A percentile compares a stretch with the other conserved stretches of the same genome.
phyloP scores from a whole-genome alignment of 2,888 invertebrate species.

The Lepetodrilus schrolli region DNA sequence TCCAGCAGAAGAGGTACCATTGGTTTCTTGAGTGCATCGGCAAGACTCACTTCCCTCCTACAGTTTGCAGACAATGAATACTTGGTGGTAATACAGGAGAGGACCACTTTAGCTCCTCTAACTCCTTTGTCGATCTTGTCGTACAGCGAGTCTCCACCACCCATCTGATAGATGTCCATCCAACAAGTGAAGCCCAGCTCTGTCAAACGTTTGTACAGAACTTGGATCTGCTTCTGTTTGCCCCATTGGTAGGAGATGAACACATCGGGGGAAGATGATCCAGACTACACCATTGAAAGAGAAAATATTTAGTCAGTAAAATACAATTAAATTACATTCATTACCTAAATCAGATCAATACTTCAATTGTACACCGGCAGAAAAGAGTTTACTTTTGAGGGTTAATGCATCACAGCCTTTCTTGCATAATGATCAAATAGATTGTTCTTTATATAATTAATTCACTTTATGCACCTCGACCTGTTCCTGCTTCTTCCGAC shows the following conservation, averaged over 20 bases:
- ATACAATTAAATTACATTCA: too few species aligned
- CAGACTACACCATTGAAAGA: too few species aligned
- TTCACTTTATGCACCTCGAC: not conserved
- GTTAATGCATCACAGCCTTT: too few species aligned
- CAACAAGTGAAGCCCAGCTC: conserved; percentile 62
- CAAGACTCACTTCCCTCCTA: conserved; percentile 63
- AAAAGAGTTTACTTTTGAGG: not conserved
- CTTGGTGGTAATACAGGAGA: conserved; percentile 72
- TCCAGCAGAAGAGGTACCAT: conserved; percentile 66
- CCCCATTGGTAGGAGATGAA: conserved; percentile 73
- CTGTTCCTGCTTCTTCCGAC: conserved; percentile 2
- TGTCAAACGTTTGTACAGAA: conserved; percentile 59
- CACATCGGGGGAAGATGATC: conserved; percentile 42
- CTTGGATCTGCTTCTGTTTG: conserved; percentile 61
- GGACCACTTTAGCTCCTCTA: conserved; percentile 56
- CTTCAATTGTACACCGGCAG: not conserved
- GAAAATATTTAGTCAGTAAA: too few species aligned
- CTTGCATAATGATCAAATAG: too few species aligned
- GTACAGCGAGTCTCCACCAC: conserved; percentile 70
- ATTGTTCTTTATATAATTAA: too few species aligned
- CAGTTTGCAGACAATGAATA: conserved; percentile 73
- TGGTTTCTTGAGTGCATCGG: conserved; percentile 65
- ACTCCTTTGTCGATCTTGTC: conserved; percentile 68
- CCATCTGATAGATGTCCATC: conserved; percentile 72
- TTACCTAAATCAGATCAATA: too few species aligned